phyloP scores from a whole-genome alignment of 2,797 vertebrate genomes.

The Lophotriccus pileatus region DNA sequence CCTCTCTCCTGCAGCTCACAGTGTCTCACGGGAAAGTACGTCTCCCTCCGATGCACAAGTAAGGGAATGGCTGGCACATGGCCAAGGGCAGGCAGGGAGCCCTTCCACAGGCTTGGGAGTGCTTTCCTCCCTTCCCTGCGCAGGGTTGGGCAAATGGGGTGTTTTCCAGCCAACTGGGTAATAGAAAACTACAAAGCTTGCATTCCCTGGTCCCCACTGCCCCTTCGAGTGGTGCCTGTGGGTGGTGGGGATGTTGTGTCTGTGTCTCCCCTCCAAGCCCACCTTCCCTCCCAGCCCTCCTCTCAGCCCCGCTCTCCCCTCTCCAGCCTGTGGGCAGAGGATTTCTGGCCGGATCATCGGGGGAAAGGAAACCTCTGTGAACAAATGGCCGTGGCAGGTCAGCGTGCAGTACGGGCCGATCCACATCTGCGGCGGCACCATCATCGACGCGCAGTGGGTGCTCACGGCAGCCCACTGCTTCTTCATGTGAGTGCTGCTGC shows the following conservation, averaged over 20 bases:
- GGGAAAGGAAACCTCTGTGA: conserved; percentile 74
- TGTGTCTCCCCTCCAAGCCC: accelerated
- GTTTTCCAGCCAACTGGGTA: not conserved
- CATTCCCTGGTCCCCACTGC: accelerated
- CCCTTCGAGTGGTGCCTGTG: accelerated
- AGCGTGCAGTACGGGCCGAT: conserved; percentile 80
- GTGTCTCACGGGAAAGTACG: conserved; percentile 74
- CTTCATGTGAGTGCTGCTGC: conserved; percentile 76
- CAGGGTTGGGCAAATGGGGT: accelerated
- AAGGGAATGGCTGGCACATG: conserved; percentile 54
- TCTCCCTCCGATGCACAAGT: conserved; percentile 89
- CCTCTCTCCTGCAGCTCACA: conserved; percentile 70
- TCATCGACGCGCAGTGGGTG: conserved; percentile 85
- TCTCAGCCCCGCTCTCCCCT: not conserved
- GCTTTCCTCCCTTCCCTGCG: not conserved
- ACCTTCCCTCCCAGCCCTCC: not conserved
- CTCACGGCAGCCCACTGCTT: conserved; percentile 92
- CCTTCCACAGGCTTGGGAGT: not conserved
- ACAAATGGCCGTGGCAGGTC: conserved; percentile 90
- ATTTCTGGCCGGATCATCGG: conserved; percentile 83
- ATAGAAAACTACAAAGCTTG: accelerated
- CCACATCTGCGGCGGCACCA: conserved; percentile 86
- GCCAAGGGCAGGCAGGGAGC: not conserved
- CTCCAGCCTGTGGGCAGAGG: conserved; percentile 84
- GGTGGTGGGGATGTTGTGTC: accelerated